Evolutionary conservation across 1,140 invertebrate genomes (phyloP).

Genomic region (Thaumetopoea pityocampa): DNA sequence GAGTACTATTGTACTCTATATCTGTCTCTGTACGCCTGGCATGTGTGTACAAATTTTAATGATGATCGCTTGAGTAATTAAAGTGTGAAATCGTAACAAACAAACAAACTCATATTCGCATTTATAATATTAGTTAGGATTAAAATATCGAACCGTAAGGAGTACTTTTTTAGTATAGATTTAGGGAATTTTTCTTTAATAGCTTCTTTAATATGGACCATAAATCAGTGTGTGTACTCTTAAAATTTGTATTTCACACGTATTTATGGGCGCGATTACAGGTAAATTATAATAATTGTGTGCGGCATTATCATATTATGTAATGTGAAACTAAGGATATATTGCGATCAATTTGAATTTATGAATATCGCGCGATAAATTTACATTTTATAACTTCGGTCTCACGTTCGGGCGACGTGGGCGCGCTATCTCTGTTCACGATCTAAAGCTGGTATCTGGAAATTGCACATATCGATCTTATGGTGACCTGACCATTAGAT

Average conservation of each 20-base stretch:
- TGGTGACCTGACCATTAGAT: slow-evolving; percentile 26
- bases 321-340: slow-evolving; percentile 57
- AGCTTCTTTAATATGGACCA: slow-evolving; percentile 22
- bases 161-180: too few relatives aligned
- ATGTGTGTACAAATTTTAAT: too few relatives aligned
- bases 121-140: too few relatives aligned
- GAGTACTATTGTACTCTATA: too few relatives aligned
- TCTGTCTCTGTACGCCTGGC: too few relatives aligned
- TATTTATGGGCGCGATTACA: slow-evolving; percentile 66
- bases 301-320: slow-evolving; percentile 62
- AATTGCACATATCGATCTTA: slow-evolving; percentile 33
- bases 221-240: slow-evolving; percentile 59
- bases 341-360: slow-evolving; percentile 65
- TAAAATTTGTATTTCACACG: slow-evolving; percentile 71
- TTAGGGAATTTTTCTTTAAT: too few relatives aligned
- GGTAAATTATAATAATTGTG: slow-evolving; percentile 75
- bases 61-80: too few relatives aligned
- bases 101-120: too few relatives aligned
- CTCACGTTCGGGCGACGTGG: slow-evolving; percentile 36
- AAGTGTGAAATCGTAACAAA: too few relatives aligned
- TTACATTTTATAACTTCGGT: slow-evolving; percentile 66
- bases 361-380: slow-evolving; percentile 72
- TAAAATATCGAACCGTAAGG: too few relatives aligned
- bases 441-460: slow-evolving; percentile 38
- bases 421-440: slow-evolving; percentile 52